Percentiles rank a stretch among this genome's conserved stretches.
phyloP scores from a whole-genome alignment of 2,797 vertebrate genomes.

The Mormyrops boulengeri region DNA sequence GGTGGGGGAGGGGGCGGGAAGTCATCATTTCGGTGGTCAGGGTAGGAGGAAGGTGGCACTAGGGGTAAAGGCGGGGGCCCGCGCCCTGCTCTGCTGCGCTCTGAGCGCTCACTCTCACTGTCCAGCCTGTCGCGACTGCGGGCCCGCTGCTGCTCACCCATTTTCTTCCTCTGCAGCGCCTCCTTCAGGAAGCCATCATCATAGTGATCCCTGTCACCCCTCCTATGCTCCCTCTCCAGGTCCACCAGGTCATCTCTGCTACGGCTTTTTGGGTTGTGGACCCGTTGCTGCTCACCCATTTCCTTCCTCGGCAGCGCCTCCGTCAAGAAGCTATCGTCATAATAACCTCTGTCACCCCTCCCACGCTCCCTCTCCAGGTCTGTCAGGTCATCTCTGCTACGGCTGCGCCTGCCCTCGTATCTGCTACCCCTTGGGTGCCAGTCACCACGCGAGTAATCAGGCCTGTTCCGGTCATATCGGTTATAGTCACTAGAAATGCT shows the following conservation, averaged over 20 bases:
- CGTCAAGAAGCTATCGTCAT: conserved; percentile 71
- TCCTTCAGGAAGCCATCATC: conserved; percentile 73
- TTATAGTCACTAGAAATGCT: conserved; percentile 50
- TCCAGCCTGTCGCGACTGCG: conserved; percentile 64
- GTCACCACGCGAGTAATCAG: conserved; percentile 57
- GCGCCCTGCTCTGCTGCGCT: conserved; percentile 47
- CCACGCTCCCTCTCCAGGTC: conserved; percentile 53
- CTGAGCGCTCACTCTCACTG: conserved; percentile 52
- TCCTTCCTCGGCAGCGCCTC: conserved; percentile 76
- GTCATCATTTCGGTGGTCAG: conserved; percentile 47
- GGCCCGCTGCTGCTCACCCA: conserved; percentile 60
- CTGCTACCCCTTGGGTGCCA: conserved; percentile 36
- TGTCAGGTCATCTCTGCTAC: conserved; percentile 76
- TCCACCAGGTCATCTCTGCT: conserved; percentile 53
- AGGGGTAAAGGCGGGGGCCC: conserved; percentile 61
- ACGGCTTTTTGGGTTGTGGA: conserved; percentile 56
- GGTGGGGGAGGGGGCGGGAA: conserved; percentile 50
- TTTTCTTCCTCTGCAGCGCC: conserved; percentile 70
- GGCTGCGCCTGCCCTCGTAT: conserved; percentile 59
- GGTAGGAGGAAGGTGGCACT: conserved; percentile 50
- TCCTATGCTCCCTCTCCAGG: conserved; percentile 49
- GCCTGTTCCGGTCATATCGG: conserved; percentile 49
- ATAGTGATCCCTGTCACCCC: conserved; percentile 51
- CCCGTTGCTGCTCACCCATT: conserved; percentile 60
- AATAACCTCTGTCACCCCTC: conserved; percentile 44